Conservation (phyloP, 1,140 invertebrate genomes). For the Metaphire vulgaris region DNA sequence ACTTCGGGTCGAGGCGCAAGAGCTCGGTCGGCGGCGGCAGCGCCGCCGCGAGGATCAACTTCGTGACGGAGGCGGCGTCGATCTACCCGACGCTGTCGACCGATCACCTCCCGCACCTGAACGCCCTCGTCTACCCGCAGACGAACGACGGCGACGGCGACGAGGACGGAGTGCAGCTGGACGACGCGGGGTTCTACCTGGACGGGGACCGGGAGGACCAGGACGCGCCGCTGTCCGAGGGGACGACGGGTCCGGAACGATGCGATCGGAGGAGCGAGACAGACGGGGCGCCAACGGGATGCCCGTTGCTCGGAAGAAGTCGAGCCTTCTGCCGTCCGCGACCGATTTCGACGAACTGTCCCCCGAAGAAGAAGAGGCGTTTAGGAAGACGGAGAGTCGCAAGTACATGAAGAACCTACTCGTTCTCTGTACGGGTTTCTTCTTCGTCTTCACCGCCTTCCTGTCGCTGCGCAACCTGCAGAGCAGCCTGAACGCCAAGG, state of each 20-base stretch:
- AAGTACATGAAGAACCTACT: conserved; percentile 29
- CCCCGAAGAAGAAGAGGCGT: neutral
- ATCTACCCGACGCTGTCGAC: neutral
- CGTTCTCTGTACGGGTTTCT: conserved; percentile 32
- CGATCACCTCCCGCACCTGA: neutral
- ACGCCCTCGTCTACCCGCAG: neutral
- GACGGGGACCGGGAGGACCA: no score
- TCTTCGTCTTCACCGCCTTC: conserved; percentile 38
- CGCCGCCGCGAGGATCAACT: neutral
- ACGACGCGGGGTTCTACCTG: neutral
- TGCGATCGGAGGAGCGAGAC: no score
- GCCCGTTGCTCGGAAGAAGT: no score
- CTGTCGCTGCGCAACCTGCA: conserved; percentile 42
- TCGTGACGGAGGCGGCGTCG: neutral
- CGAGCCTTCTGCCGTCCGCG: no score
- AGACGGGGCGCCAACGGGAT: no score
- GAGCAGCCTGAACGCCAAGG: conserved; percentile 41
- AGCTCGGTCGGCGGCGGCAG: neutral
- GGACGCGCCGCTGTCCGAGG: neutral
- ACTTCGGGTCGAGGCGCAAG: neutral
- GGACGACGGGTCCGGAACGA: no score
- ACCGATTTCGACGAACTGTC: neutral
- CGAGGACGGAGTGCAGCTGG: neutral
- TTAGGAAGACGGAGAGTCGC: conserved; percentile 3
- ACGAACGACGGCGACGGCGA: neutral